Evolutionary conservation across 1,140 invertebrate genomes (phyloP).

Genomic region (Bilobella aurantiaca): DNA sequence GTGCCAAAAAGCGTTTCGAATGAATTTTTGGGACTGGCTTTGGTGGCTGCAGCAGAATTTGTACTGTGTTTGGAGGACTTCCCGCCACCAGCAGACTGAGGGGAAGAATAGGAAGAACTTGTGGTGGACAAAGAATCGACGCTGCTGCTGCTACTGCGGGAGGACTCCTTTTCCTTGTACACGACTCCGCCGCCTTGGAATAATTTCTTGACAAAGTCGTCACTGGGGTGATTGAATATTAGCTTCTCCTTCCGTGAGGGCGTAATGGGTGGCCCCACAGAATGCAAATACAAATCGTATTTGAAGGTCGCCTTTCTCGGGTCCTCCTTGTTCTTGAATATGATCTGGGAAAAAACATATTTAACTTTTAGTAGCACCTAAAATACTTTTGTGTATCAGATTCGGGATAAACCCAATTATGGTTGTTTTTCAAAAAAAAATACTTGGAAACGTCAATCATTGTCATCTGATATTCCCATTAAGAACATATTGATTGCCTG

Average conservation of each 20-base stretch:
- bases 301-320: constrained; percentile 73
- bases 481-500: neutral
- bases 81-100: constrained; percentile 23
- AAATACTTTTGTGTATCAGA: no score
- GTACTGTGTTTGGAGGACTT: constrained; percentile 30
- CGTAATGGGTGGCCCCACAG: constrained; percentile 55
- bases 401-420: no score
- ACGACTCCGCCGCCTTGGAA: constrained; percentile 71
- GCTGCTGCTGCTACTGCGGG: no score
- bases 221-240: constrained; percentile 68
- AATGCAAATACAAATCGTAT: constrained; percentile 76
- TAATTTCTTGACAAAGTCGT: constrained; percentile 77
- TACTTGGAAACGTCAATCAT: no score
- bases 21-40: constrained; percentile 54
- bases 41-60: constrained; percentile 57
- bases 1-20: constrained; percentile 69
- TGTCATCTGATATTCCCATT: neutral
- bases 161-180: constrained; percentile 13
- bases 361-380: neutral
- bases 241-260: constrained; percentile 61
- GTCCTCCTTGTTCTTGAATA: constrained; percentile 78
- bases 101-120: neutral
- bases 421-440: no score
- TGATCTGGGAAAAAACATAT: constrained; percentile 21
- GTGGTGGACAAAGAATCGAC: constrained; percentile 15